A percentile compares a stretch with the other conserved stretches of the same genome.
These are phyloP conservation scores for Baccha elongata DNA, from an alignment of 2,888 invertebrate genomes.

Conservation along the genomic window DNA sequence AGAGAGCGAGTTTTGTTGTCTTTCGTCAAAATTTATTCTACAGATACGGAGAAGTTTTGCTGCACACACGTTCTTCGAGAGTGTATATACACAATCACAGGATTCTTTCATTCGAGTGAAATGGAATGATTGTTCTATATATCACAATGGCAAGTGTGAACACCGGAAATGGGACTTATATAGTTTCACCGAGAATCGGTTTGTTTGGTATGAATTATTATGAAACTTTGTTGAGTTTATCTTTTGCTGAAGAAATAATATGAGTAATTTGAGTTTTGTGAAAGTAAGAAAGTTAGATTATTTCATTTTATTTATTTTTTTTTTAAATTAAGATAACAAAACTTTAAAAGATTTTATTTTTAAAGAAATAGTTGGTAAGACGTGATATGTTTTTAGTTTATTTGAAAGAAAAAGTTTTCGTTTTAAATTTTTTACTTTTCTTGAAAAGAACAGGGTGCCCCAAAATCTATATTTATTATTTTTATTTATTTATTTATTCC, in stretches of 20 bases:
- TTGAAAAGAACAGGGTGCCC: too few species aligned
- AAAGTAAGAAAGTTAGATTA: too few species aligned
- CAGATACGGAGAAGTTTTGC: slow-evolving; percentile 56
- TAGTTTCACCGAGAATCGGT: slow-evolving; percentile 12
- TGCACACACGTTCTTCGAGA: slow-evolving; percentile 21
- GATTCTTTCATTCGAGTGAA: slow-evolving; percentile 18
- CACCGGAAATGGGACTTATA: slow-evolving; percentile 15
- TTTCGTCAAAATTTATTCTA: slow-evolving; percentile 64
- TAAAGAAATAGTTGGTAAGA: too few species aligned
- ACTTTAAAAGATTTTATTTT: too few species aligned
- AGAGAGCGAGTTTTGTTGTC: slow-evolving; percentile 49
- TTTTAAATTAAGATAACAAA: too few species aligned
- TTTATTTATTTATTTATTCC: too few species aligned
- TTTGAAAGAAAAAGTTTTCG: too few species aligned
- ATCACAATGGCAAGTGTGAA: slow-evolving; percentile 22
- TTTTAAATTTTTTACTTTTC: too few species aligned
- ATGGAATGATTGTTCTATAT: slow-evolving; percentile 20
- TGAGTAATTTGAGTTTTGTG: too few species aligned
- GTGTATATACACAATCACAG: slow-evolving; percentile 46
- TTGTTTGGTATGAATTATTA: slow-evolving; percentile 29
- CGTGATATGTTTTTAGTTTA: too few species aligned
- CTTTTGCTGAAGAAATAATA: slow-evolving; percentile 4
- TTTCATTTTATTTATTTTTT: too few species aligned
- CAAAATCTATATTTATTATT: too few species aligned
- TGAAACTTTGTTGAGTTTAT: slow-evolving; percentile 32